Evolutionary conservation across 2,888 invertebrate genomes (phyloP), one percentile per base, ranked within the genome.

Genomic region (Chaitophorus viminalis): DNA sequence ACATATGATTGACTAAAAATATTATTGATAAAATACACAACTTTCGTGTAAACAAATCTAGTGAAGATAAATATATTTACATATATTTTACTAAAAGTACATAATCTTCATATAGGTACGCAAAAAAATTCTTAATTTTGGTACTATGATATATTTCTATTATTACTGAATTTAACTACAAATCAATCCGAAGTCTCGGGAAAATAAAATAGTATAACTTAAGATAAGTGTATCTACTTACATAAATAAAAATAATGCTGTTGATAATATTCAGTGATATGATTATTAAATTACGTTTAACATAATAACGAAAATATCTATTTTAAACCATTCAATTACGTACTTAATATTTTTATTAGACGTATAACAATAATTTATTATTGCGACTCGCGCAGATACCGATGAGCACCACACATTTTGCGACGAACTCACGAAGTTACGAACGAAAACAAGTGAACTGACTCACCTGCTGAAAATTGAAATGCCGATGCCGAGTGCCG

Each of bases 381-480:
- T 75, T 39, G 17, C 9, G n/a, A n/a, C n/a, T n/a, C n/a, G n/a
- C n/a, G n/a, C n/a, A 3, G 46, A 29, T 1, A 52, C 18, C 2
- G 31, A 9, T 8, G 5, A 68, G 21, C 36, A 18, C 0, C 31
- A 25, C 68, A 8, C 25, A 2, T 31, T 9, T 6, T 29, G n/a
- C n/a, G n/a, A n/a, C n/a, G n/a, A n/a, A 36, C 6, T 0, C 17
- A 17, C 4, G 17, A 52, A 29, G 8, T n/a, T n/a, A 36, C 21
- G 54, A 60, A 68, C 84, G 46, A 14, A 46, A 46, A 76, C 76
- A 68, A 76, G 68, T 84, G 65, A 65, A 76, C 84, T 36, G 75
- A 78, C 18, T 78, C 78, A 86, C 70, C 85, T 77, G 70, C 77
- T 29, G 11, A 25, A 68, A 70, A 54, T 29, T 31, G 78, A 86